Base-by-base conservation (phyloP, 2,888 invertebrate species). In the Anthoptus insignis region DNA sequence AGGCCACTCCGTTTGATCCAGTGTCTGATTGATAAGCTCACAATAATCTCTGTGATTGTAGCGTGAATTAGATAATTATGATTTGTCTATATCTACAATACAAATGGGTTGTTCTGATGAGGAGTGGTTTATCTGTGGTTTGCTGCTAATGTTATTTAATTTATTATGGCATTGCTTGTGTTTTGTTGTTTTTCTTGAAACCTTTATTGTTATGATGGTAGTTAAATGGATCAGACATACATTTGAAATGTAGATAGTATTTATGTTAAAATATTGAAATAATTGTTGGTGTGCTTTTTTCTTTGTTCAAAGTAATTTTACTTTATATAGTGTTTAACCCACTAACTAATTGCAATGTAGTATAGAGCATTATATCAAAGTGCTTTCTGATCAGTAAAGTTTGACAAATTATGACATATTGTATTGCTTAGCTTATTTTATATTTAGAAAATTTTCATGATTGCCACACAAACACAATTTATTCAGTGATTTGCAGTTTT, bases 1-100 rank as follows among this genome's bases (percentile, higher is more conserved):
- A 83, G 93, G 93, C 83, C 93, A 93, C 86, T 92, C 93, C 71
- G 93, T 93, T 86, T 93, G 92, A 93, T 91, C 80, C 80, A 78
- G 81, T 82, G 83, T 84, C 80, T 85, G 83, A 86, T 88, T 82
- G 79, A 84, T 82, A 86, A 88, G 91, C 92, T 93, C 92, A 93
- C 88, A 89, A 91, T 91, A 91, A 90, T 91, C 88, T 89, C 93
- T 93, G 93, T 93, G 93, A 93, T 93, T 93, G 92, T 93, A 93
- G 92, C 90, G 83, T 91, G 87, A 90, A 84, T 88, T 92, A 92
- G 91, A 90, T 91, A 90, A 87, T 87, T 88, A 83, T 89, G 82
- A 83, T 87, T 88, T 87, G 83, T 88, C 84, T 86, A 86, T 87
- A 84, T 84, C 85, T 87, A 83, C 79, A 83, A 81, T 84, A 83